Evolutionary conservation across 2,888 invertebrate species (phyloP), one percentile per base, ranked within the genome.

Genomic region (Apamea anceps): DNA sequence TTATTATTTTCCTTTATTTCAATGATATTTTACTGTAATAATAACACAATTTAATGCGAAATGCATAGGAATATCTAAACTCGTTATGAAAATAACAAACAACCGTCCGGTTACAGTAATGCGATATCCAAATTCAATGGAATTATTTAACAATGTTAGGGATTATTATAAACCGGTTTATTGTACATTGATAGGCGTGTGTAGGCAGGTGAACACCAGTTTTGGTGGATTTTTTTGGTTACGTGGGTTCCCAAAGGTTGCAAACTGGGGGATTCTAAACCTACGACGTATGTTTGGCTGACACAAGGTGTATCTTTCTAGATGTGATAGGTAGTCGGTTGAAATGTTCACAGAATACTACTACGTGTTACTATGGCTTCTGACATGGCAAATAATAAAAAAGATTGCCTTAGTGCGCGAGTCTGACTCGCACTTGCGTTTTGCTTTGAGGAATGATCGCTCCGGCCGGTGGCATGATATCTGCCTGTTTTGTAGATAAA

Each of bases 1-100:
- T 32, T 45, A 7, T 75, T 4, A 32, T 32, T 32, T 32, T 32
- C 32, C 32, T 32, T 32, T 45, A 7, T 75, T 4, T n/a, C 6
- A 42, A 66, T 72, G 15, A 28, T 57, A 25, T 72, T 71, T n/a
- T 21, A 71, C 21, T 42, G 42, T 32, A 32, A 72, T 45, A 72
- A 25, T 76, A 42, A 77, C 13, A 67, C 2, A 7, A 74, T 37
- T 67, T 12, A 51, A 51, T 37, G n/a, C 7, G 7, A 10, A 13
- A 45, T n/a, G 18, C 4, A 45, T 21, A 6, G 5, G 28, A 25
- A 54, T 65, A 13, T 32, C 3, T 45, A 62, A 57, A 57, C n/a
- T n/a, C 21, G 13, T n/a, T 45, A 51, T 28, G 79, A 21, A 45
- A 60, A 42, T 42, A 74, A 37, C 32, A n/a, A 57, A 72, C 25